Evolutionary conservation across 2,113 vertebrate species (phyloP).

Genomic region (Sitta europaea): DNA sequence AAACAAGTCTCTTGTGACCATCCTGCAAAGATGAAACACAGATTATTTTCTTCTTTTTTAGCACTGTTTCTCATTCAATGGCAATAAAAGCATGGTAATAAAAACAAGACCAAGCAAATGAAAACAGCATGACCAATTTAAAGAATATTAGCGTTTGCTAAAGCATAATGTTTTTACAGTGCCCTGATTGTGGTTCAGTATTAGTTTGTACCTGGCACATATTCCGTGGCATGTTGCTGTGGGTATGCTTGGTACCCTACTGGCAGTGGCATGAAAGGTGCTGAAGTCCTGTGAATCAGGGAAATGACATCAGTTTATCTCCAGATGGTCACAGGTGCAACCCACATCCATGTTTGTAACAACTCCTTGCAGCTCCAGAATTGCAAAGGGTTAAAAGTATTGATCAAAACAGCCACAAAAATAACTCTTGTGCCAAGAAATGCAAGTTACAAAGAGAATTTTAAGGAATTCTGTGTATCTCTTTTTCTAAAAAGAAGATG

Average conservation of each 20-base stretch:
- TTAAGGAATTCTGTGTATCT: background rate
- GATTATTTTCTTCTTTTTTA: background rate
- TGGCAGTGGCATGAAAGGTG: background rate
- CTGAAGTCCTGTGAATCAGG: background rate
- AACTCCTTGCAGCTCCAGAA: background rate
- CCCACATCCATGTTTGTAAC: background rate
- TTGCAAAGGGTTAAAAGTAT: background rate
- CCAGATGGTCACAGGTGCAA: background rate
- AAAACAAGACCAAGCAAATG: background rate
- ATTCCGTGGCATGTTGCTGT: fast-evolving
- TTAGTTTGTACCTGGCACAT: background rate
- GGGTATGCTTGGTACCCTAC: background rate
- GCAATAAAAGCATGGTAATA: background rate
- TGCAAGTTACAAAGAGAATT: background rate
- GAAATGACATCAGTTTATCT: background rate
- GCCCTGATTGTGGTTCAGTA: background rate
- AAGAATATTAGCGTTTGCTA: background rate
- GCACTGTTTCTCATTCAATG: background rate
- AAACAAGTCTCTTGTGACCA: background rate
- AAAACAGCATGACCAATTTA: background rate
- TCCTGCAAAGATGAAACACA: background rate
- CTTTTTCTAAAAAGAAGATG: background rate
- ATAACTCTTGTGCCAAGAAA: background rate
- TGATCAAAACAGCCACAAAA: background rate
- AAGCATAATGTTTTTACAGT: background rate